Conservation (phyloP, 1,140 invertebrate species). For the Sarcophaga peregrina region DNA sequence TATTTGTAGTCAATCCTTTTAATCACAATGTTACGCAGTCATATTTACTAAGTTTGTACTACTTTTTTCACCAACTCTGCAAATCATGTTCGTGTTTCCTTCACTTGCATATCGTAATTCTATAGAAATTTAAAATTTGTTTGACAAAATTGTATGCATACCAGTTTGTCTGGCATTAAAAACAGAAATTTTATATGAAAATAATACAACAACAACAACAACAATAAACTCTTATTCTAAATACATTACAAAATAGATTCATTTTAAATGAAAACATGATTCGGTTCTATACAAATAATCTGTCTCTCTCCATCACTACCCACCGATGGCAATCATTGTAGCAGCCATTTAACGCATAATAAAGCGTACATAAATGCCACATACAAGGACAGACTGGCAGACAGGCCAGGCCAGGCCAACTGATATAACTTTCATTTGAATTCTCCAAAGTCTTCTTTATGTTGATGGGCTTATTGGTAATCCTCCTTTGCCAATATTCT, state of each 20-base stretch:
- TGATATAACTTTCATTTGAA: conserved; percentile 28
- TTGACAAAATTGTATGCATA: conserved; percentile 22
- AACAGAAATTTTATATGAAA: too few relatives aligned
- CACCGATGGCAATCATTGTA: not conserved
- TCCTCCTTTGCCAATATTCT: not conserved
- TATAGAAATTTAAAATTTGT: not conserved
- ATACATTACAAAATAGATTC: not conserved
- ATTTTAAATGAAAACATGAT: not conserved
- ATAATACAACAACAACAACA: not conserved
- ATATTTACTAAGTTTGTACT: too few relatives aligned
- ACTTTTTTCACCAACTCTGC: too few relatives aligned
- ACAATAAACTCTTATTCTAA: not conserved
- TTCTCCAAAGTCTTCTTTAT: conserved; percentile 21
- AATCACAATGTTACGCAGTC: too few relatives aligned
- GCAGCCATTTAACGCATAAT: not conserved
- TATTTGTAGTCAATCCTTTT: too few relatives aligned
- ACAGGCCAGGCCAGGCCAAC: not conserved
- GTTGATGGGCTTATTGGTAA: conserved; percentile 41
- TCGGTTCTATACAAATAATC: too few relatives aligned
- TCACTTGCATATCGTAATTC: too few relatives aligned
- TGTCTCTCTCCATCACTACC: not conserved
- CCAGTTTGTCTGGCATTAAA: not conserved
- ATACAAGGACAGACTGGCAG: not conserved
- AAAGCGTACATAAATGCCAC: not conserved
- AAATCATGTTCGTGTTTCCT: too few relatives aligned